Evolutionary conservation across 2,113 vertebrate genomes (phyloP).

Genomic region (Geococcyx californianus): DNA sequence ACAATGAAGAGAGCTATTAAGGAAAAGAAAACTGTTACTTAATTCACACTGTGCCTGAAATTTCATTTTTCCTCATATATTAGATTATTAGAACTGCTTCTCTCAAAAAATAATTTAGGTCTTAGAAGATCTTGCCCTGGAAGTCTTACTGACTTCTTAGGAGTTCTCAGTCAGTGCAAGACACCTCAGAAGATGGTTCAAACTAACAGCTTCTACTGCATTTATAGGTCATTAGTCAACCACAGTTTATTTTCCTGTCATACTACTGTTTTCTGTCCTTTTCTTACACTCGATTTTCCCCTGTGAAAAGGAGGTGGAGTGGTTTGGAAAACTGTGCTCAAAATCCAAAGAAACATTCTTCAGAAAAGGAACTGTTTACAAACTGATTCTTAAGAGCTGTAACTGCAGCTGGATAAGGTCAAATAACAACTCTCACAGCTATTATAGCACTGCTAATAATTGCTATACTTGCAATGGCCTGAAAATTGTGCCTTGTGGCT

Average conservation of each 20-base stretch:
- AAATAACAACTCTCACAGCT: slow-evolving; percentile 74
- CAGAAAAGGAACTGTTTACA: slow-evolving; percentile 52
- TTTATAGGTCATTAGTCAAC: background rate
- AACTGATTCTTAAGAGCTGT: slow-evolving; percentile 70
- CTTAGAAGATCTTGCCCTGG: background rate
- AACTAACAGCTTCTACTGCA: background rate
- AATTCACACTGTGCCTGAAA: background rate
- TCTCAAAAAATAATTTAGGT: background rate
- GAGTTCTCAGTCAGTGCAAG: background rate
- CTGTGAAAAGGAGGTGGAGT: background rate
- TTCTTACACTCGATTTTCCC: background rate
- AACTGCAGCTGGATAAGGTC: slow-evolving; percentile 54
- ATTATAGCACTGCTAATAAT: slow-evolving; percentile 80
- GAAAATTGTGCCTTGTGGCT: slow-evolving; percentile 55
- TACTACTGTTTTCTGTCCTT: background rate
- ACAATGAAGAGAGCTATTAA: background rate
- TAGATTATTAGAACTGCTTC: background rate
- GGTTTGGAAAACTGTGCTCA: background rate
- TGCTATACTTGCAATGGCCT: slow-evolving; percentile 35
- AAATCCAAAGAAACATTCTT: background rate
- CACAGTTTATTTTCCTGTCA: background rate
- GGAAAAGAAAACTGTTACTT: background rate
- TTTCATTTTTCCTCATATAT: background rate
- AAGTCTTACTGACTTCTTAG: background rate
- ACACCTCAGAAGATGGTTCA: background rate